phyloP scores from a whole-genome alignment of 2,797 vertebrate species.

The Mormyrops attenuatus region DNA sequence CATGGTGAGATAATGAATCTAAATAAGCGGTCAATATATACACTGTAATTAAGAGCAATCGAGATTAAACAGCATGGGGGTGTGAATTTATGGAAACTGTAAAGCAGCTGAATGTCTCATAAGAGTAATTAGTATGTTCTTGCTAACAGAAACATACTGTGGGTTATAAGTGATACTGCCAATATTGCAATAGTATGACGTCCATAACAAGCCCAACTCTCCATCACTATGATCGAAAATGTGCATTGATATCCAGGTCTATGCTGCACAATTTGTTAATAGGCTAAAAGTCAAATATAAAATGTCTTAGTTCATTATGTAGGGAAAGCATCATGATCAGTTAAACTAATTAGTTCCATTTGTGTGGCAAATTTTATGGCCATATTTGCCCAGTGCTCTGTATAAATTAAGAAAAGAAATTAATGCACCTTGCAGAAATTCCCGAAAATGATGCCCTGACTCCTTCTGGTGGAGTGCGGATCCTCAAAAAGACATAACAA shows the following conservation, averaged over 20 bases:
- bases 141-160: conserved; percentile 38
- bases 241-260: conserved; percentile 33
- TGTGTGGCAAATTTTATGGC: not conserved
- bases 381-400: not conserved
- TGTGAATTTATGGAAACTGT: conserved; percentile 38
- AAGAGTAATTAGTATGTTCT: conserved; percentile 45
- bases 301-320: conserved; percentile 2
- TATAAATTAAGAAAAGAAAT: not conserved
- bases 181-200: conserved; percentile 40
- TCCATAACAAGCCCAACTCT: conserved; percentile 17
- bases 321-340: conserved; percentile 18
- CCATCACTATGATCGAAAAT: conserved; percentile 18
- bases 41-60: conserved; percentile 43
- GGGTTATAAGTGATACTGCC: conserved; percentile 35
- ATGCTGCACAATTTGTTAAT: conserved; percentile 5
- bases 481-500: not conserved
- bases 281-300: not conserved
- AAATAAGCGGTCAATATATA: conserved; percentile 35
- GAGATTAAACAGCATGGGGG: conserved; percentile 34
- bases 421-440: not conserved
- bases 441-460: not conserved
- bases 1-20: conserved; percentile 36
- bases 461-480: not conserved
- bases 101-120: conserved; percentile 36
- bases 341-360: conserved; percentile 18